Conservation (phyloP, 2,888 invertebrate species). For the Protodeltote pygarga region DNA sequence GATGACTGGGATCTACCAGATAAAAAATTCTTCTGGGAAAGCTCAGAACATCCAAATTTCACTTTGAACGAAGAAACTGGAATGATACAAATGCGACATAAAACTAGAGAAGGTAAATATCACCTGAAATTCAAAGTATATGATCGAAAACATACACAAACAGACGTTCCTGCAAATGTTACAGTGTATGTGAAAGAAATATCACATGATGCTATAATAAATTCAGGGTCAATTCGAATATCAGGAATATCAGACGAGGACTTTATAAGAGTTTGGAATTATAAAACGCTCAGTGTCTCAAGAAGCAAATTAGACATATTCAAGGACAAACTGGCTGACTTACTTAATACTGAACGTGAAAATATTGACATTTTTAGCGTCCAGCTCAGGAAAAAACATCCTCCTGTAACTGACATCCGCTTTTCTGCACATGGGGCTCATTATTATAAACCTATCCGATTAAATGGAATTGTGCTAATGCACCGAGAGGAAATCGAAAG, state of each 20-base stretch:
- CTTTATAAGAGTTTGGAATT: slow-evolving; percentile 98
- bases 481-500: slow-evolving; percentile 97
- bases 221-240: slow-evolving; percentile 97
- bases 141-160: slow-evolving; percentile 97
- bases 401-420: slow-evolving; percentile 96
- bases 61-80: slow-evolving; percentile 96
- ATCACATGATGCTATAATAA: slow-evolving; percentile 97
- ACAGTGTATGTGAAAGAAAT: slow-evolving; percentile 97
- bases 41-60: slow-evolving; percentile 94
- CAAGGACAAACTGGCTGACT: slow-evolving; percentile 94
- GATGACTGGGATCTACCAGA: slow-evolving; percentile 99
- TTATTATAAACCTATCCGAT: slow-evolving; percentile 96
- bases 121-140: slow-evolving; percentile 95
- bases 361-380: slow-evolving; percentile 99
- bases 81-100: slow-evolving; percentile 98
- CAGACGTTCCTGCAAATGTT: slow-evolving; percentile 98
- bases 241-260: slow-evolving; percentile 98
- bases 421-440: slow-evolving; percentile 98
- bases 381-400: slow-evolving; percentile 94
- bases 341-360: slow-evolving; percentile 94
- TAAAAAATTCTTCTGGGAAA: slow-evolving; percentile 98
- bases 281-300: slow-evolving; percentile 93
- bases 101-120: slow-evolving; percentile 95
- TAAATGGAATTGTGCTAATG: slow-evolving; percentile 97
- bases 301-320: slow-evolving; percentile 96